Conservation (phyloP, 2,113 vertebrate genomes). For the Geococcyx californianus region DNA sequence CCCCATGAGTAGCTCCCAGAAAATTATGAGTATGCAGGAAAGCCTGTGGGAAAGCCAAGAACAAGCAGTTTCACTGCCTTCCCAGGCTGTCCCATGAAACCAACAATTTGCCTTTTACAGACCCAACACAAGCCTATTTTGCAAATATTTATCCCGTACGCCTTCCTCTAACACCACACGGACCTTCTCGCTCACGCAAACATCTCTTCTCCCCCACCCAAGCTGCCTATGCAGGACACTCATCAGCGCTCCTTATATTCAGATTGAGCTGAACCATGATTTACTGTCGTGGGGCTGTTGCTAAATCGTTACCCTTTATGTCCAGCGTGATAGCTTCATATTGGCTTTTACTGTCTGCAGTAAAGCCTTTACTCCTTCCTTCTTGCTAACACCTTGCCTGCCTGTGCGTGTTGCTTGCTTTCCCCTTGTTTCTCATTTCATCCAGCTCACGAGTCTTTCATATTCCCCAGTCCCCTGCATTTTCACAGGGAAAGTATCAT, state of each 20-base stretch:
- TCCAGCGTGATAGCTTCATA: neutral
- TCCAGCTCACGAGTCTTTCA: neutral
- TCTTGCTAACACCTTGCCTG: neutral
- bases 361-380: conserved; percentile 23
- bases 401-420: neutral
- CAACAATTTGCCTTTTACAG: accelerated
- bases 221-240: neutral
- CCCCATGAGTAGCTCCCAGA: neutral
- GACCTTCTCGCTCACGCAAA: neutral
- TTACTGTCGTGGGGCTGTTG: neutral
- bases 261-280: neutral
- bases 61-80: neutral
- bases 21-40: neutral
- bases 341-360: neutral
- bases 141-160: accelerated
- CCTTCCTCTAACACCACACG: accelerated
- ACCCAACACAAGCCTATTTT: accelerated
- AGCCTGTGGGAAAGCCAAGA: neutral
- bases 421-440: conserved; percentile 32
- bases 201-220: neutral
- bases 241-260: neutral
- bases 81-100: neutral
- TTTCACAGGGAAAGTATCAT: conserved; percentile 10
- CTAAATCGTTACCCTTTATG: neutral
- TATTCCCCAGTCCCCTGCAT: neutral